These are phyloP conservation scores for Chymomyza amoena DNA, from an alignment of 2,888 invertebrate species.

Conservation along the genomic window DNA sequence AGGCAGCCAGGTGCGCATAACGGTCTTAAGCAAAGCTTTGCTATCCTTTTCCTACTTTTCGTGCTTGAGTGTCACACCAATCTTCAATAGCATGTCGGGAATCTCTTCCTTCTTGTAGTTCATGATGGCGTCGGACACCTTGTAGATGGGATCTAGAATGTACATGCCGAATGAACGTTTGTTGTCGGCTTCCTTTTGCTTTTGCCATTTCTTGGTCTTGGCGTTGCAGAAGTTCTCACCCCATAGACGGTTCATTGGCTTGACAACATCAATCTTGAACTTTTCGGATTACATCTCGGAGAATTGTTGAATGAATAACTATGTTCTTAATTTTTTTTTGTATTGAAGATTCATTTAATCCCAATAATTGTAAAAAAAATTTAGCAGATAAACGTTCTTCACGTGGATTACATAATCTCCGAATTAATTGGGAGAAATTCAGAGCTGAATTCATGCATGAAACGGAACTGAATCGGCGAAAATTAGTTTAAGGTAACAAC, in stretches of 20 bases:
- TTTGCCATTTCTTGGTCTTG: slow-evolving; percentile 98
- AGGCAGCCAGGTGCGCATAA: slow-evolving; percentile 99
- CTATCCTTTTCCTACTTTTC: slow-evolving; percentile 98
- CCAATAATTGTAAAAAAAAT: too few relatives aligned
- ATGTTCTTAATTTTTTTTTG: too few relatives aligned
- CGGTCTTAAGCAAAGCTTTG: slow-evolving; percentile 96
- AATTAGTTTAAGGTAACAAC: too few relatives aligned
- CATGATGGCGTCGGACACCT: slow-evolving; percentile 90
- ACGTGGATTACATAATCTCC: too few relatives aligned
- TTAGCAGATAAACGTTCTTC: too few relatives aligned
- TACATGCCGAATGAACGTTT: slow-evolving; percentile 99
- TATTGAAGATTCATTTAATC: too few relatives aligned
- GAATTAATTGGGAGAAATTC: too few relatives aligned
- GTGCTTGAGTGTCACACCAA: slow-evolving; percentile 93
- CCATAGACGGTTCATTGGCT: slow-evolving; percentile 89
- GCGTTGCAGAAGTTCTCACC: slow-evolving; percentile 99
- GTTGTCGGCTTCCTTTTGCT: slow-evolving; percentile 93
- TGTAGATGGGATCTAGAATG: slow-evolving; percentile 99
- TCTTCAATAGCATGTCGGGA: slow-evolving; percentile 90
- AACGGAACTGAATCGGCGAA: too few relatives aligned
- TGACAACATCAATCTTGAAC: too few relatives aligned
- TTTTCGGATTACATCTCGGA: too few relatives aligned
- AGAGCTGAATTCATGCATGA: too few relatives aligned
- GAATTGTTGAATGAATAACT: too few relatives aligned
- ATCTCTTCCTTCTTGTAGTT: slow-evolving; percentile 97